Evolutionary conservation across 2,113 vertebrate genomes (phyloP), one percentile per base, ranked within the genome.

Genomic region (Loxodonta africana): DNA sequence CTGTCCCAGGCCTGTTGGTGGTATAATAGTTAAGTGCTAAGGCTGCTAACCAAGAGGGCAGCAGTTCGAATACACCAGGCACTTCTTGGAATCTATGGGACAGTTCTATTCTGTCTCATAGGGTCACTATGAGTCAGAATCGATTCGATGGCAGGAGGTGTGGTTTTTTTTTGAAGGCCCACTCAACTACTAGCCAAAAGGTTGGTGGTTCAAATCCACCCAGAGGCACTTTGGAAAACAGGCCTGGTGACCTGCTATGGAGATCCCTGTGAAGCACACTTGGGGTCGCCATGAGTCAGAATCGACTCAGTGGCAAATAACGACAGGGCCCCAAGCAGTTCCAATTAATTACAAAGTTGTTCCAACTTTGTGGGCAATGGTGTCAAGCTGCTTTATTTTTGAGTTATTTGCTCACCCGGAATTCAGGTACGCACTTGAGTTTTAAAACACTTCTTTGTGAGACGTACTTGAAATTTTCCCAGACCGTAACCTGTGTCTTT

Each of bases 381-480:
- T 20, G 21, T 21, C 30, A 67, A 78, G 26, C 46, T 28, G 57
- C 57, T 74, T 63, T 57, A 63, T 15, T 44, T 18, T 33, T 57
- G 6, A 83, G n/a, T 33, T 33, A 48, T 28, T 71, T 33, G 76
- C 1, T 30, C 62, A 15, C 10, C 14, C 51, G 30, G n/a, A 94
- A 90, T 28, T 62, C 17, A 51, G 44, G 77, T 25, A 25, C 15
- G 78, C 48, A 76, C 9, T 37, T 63, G 71, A 21, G 30, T 71
- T 74, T 92, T 60, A 51, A 97, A 86, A 80, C 6, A 71, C 2
- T 67, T 81, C 78, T 84, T 89, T 81, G 71, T 23, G 48, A 94
- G 26, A 78, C 9, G 26, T 3, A 51, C n/a, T 26, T 48, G 48
- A 28, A 82, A 81, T n/a, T 53, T 91, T 57, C 69, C 20, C 18